Evolutionary conservation across 2,888 invertebrate genomes (phyloP), one percentile per base, ranked within the genome.

Genomic region (Julus scandinavius): DNA sequence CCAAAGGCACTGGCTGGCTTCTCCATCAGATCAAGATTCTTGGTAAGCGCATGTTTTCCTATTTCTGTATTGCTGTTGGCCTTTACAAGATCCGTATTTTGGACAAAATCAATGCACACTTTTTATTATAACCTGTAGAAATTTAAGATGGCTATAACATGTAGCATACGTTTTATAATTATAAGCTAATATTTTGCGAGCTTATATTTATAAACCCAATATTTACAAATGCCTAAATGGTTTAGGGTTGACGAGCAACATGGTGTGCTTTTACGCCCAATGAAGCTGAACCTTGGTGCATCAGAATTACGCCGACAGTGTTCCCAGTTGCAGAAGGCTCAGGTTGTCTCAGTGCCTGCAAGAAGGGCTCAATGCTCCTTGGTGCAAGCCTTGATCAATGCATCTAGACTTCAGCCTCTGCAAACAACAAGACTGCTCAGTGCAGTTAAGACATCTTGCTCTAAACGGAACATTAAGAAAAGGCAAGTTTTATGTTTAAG

Each of bases 251-350:
- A 87, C 89, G n/a, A 88, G 88, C 86, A 89, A 85, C 87, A 87
- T 88, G 87, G 89, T 85, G 83, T 54, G 49, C 49, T 88, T 88
- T 58, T 89, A 88, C 72, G 90, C 85, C 41, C 87, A 58, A 86
- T 87, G 58, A 80, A 89, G 87, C n/a, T 90, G 40, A 88, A 84
- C 49, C 89, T 90, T 29, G 86, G 89, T 54, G 89, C 90, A 87
- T 88, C 88, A 6, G 93, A 93, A 90, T 90, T 94, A 45, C 92
- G 94, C 13, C 92, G 94, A 41, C 92, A 93, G 90, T 92, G 93
- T 88, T 92, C 92, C 38, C 94, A 94, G 89, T 90, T 91, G 40
- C 90, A 91, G 58, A 90, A 90, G 49, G 90, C 92, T 7, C 90
- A 91, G 38, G 90, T 90, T 83, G 89, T 90, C 85, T 91, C 91